These are phyloP conservation scores for Troides helena DNA, from an alignment of 2,888 invertebrate genomes.

Conservation along the genomic window DNA sequence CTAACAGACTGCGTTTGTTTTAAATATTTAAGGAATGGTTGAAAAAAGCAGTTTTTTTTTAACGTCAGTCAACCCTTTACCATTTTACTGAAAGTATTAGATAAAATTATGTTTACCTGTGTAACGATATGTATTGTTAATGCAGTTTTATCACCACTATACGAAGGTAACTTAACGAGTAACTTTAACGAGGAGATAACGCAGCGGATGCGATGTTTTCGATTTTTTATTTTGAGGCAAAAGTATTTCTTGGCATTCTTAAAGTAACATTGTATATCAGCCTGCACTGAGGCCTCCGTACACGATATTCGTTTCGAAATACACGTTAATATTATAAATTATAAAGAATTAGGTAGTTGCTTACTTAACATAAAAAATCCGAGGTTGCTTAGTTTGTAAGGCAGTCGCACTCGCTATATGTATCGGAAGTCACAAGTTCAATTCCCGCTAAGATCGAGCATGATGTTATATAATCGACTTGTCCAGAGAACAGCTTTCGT, in stretches of 20 bases:
- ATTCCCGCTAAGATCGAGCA: too few species aligned
- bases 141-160: conserved; percentile 4
- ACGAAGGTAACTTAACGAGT: neutral
- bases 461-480: too few species aligned
- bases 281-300: neutral
- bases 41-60: neutral
- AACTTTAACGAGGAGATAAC: neutral
- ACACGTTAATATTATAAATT: too few species aligned
- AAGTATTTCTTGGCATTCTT: neutral
- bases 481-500: too few species aligned
- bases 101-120: conserved; percentile 1
- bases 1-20: too few species aligned
- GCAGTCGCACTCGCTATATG: too few species aligned
- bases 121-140: conserved; percentile 13
- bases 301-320: neutral
- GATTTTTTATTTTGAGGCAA: neutral
- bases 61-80: neutral
- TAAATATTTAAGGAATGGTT: too few species aligned
- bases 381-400: too few species aligned
- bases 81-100: neutral
- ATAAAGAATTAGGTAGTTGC: too few species aligned
- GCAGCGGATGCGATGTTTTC: neutral
- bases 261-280: neutral
- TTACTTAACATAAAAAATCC: too few species aligned
- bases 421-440: too few species aligned